Evolutionary conservation across 1,140 invertebrate genomes (phyloP).

Genomic region (Aphaenogaster ashmeadi): DNA sequence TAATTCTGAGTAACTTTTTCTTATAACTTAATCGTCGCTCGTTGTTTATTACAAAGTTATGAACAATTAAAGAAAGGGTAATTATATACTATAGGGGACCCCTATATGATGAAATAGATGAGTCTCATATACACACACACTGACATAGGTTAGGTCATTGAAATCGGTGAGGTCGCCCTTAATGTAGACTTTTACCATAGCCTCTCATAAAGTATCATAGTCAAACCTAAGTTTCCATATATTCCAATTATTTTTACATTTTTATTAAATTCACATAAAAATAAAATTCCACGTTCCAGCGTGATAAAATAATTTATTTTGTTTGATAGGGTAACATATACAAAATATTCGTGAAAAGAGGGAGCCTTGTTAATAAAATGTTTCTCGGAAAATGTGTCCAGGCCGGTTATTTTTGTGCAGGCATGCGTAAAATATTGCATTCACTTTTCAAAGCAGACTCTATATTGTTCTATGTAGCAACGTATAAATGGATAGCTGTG

Average conservation of each 20-base stretch:
- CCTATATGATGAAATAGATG: no score
- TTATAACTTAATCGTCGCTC: no score
- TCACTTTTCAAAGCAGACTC: conserved; percentile 38
- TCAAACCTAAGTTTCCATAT: background rate
- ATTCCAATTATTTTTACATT: conserved; percentile 26
- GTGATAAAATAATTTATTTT: conserved; percentile 27
- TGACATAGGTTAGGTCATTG: no score
- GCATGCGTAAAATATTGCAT: conserved; percentile 60
- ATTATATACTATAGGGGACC: no score
- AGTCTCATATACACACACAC: no score
- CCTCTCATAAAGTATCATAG: background rate
- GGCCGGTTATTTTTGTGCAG: conserved; percentile 45
- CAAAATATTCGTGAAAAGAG: conserved; percentile 6
- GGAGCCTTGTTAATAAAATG: conserved; percentile 46
- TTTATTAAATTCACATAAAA: background rate
- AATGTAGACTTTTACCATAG: no score
- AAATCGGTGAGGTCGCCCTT: no score
- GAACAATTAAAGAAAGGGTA: no score
- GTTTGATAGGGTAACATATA: conserved; percentile 18
- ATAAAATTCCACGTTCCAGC: conserved; percentile 14
- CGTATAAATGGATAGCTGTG: conserved; percentile 47
- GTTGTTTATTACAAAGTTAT: no score
- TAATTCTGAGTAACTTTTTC: no score
- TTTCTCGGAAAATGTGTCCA: conserved; percentile 24
- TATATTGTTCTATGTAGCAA: conserved; percentile 36